Evolutionary conservation across 2,888 invertebrate species (phyloP), one percentile per base, ranked within the genome.

Genomic region (Lepidochrysops patricia): DNA sequence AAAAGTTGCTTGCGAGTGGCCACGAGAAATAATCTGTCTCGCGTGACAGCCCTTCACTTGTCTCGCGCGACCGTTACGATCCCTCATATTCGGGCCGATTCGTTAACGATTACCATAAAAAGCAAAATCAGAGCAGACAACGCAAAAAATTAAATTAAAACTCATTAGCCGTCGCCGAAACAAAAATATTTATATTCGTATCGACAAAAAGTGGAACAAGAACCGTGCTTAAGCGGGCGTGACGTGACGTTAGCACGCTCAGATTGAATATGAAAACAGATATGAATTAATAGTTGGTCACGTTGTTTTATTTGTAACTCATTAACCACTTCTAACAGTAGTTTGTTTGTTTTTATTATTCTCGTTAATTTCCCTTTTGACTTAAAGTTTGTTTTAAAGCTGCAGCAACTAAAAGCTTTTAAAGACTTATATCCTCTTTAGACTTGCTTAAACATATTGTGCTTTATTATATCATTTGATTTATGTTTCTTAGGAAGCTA

Each of bases 91-190:
- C 76, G 77, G 84, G 80, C 82, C 80, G 81, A 83, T 84, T 88
- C 85, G 86, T 89, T 88, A 88, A 84, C 78, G 84, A 83, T 79
- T 75, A 75, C 88, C 87, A 82, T 87, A 82, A 86, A 85, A 87
- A 86, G 87, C 82, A 76, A 77, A 86, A 84, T 80, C 80, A 77
- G 85, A 83, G 82, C 87, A 83, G 82, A 87, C 81, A 86, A 85
- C 86, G 85, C 85, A 84, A 75, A 83, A 81, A 80, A 80, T 82
- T 77, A 80, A 80, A 81, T 79, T 76, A 81, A 80, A 77, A 80
- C 84, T 84, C 82, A 82, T 85, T 85, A 84, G 43, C 84, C 57
- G 57, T 43, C 48, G 57, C 48, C 57, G 43, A 43, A 43, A 43
- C 43, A 9, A 19, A 43, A 19, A 43, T 43, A 26, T 26, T 50